Evolutionary conservation across 2,888 invertebrate species (phyloP).

Genomic region (Cabera pusaria): DNA sequence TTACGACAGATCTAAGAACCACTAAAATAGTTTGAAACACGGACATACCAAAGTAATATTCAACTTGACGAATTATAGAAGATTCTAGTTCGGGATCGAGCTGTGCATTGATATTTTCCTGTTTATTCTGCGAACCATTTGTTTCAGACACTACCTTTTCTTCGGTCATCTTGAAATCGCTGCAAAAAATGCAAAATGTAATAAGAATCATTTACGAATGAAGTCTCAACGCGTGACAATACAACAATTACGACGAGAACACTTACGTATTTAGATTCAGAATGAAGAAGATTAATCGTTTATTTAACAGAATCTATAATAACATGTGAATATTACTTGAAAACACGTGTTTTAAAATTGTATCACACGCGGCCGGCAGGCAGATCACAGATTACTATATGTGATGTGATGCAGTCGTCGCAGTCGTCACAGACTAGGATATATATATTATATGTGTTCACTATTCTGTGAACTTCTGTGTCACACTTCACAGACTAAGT

Average conservation of each 20-base stretch:
- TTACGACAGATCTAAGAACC: too few species aligned
- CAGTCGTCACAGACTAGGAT: too few species aligned
- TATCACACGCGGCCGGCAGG: slow-evolving; percentile 5
- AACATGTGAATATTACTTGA: not conserved
- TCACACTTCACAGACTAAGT: too few species aligned
- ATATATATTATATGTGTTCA: too few species aligned
- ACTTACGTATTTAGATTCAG: too few species aligned
- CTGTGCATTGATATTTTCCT: slow-evolving; percentile 40
- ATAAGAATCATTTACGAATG: too few species aligned
- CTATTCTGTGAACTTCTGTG: too few species aligned
- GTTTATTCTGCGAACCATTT: slow-evolving; percentile 56
- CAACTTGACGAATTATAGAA: slow-evolving; percentile 87
- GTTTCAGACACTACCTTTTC: slow-evolving; percentile 58
- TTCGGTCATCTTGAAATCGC: slow-evolving; percentile 59
- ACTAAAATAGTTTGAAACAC: not conserved
- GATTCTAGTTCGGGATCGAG: slow-evolving; percentile 73
- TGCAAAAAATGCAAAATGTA: slow-evolving; percentile 18
- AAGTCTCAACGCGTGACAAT: too few species aligned
- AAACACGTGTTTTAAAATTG: slow-evolving; percentile 9
- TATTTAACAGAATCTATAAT: too few species aligned
- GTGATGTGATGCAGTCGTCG: too few species aligned
- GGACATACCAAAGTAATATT: slow-evolving; percentile 82
- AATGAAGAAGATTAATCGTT: too few species aligned
- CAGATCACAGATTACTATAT: slow-evolving; percentile 1
- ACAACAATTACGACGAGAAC: too few species aligned